phyloP scores from a whole-genome alignment of 2,113 vertebrate genomes.

The Lonchura striata region DNA sequence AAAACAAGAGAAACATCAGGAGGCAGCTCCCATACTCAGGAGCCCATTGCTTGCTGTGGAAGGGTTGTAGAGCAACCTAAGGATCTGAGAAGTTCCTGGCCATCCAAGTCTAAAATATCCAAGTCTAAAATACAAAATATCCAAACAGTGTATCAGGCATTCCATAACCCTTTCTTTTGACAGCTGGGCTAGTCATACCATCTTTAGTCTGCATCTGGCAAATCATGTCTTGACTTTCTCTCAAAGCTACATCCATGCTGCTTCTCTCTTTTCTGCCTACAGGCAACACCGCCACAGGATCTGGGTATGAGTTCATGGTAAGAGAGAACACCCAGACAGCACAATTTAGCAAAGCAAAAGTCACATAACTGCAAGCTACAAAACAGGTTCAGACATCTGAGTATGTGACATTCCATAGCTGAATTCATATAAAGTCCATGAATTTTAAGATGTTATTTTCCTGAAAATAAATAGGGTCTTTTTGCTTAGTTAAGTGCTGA shows the following conservation, averaged over 20 bases:
- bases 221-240: background rate
- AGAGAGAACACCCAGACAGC: background rate
- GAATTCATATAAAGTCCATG: background rate
- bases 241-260: background rate
- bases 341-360: background rate
- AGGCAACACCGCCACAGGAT: background rate
- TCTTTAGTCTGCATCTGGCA: background rate
- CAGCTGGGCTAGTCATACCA: background rate
- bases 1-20: background rate
- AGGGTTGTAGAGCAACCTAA: background rate
- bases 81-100: background rate
- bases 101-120: background rate
- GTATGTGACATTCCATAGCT: background rate
- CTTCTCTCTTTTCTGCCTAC: background rate
- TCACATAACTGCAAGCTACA: background rate
- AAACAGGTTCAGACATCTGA: background rate
- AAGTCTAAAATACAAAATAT: background rate
- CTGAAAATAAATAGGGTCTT: background rate
- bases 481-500: background rate
- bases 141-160: background rate
- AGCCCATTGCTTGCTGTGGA: background rate
- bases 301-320: background rate
- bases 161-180: background rate
- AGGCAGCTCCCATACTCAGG: background rate
- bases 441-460: background rate